Evolutionary conservation across 2,888 invertebrate species (phyloP), one percentile per base, ranked within the genome.

Genomic region (Malacosoma neustria): DNA sequence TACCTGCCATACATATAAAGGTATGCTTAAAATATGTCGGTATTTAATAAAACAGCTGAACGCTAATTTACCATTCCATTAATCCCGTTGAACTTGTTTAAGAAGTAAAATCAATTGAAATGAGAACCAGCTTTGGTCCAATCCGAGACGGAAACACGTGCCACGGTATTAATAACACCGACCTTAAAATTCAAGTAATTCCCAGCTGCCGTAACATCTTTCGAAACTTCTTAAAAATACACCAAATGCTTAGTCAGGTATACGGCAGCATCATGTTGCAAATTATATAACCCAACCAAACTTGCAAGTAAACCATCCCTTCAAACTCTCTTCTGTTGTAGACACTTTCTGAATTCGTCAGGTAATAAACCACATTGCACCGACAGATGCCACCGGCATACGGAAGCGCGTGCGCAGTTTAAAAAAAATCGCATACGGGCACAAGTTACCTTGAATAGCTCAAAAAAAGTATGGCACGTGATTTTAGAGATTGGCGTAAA

Each of bases 161-260:
- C 57, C 55, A 22, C 5, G 9, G 22, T 22, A 35, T 29, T 13
- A 34, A 15, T 13, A 29, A 32, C 14, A 35, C 13, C 32, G 38
- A 39, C 39, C 45, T 41, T 47, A 49, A 47, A 22, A 7, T 22
- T 22, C 9, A 22, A 9, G 11, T 12, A 31, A 30, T 32, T 33
- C 33, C 33, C 57, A 60, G 63, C 57, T 65, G 63, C 57, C 44
- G 22, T 9, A 46, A 42, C 36, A 46, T 47, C 54, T 49, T 38
- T 43, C 44, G 40, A 45, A 54, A 46, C 43, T 48, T 70, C 68
- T 74, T 77, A 79, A 69, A 66, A 74, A 72, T 68, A 64, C 74
- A 79, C 74, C 84, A 82, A 75, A 82, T 84, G 82, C 64, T 53
- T 49, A 53, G 75, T 22, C 82, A 84, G 84, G 84, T 84, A 82